Base-by-base conservation (phyloP, 2,888 invertebrate species). In the Torymus aiolomorphi region DNA sequence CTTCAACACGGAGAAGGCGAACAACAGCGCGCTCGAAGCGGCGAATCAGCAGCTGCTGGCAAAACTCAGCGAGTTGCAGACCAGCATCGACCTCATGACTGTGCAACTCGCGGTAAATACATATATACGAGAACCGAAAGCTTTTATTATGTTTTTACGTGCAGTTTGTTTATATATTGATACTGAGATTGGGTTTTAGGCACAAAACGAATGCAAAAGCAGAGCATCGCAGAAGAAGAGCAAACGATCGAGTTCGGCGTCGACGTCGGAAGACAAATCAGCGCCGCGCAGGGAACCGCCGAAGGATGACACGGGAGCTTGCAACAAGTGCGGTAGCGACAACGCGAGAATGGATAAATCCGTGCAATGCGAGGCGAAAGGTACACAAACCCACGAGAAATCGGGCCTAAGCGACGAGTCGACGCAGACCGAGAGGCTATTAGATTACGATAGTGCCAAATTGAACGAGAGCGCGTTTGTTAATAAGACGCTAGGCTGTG, bases 1-100 rank as follows among this genome's bases (percentile, higher is more conserved):
- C 1, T 86, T 87, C 8, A 85, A 67, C 54, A 86, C 83, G 51
- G 90, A 90, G 8, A 88, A 88, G 70, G 83, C 87, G 0, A 88
- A 87, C 52, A 86, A 86, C 14, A 76, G 73, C 2, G 86, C 87
- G 2, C 83, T 90, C 31, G 86, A 87, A 76, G 82, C 85, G 8
- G 86, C 86, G 1, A 90, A 90, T 76, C 86, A 86, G 14, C 86
- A 88, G 61, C 83, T 90, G 0, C 80, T 89, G 2, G 77, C 59
- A 2, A 90, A 90, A 75, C 76, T 90, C 16, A 84, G 88, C 18
- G 88, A 88, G 16, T 78, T 89, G 5, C 89, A 90, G 73, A 85
- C 80, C 61, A 87, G 87, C 69, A 88, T 89, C 70, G 90, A 90
- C 73, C 80, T 80, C 13, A 80, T 89, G 77, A 88, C 87, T 13